A percentile compares a stretch with the other conserved stretches of the same genome.
Evolutionary conservation across 2,113 vertebrate species (phyloP).

Genomic region (Butorides virescens): DNA sequence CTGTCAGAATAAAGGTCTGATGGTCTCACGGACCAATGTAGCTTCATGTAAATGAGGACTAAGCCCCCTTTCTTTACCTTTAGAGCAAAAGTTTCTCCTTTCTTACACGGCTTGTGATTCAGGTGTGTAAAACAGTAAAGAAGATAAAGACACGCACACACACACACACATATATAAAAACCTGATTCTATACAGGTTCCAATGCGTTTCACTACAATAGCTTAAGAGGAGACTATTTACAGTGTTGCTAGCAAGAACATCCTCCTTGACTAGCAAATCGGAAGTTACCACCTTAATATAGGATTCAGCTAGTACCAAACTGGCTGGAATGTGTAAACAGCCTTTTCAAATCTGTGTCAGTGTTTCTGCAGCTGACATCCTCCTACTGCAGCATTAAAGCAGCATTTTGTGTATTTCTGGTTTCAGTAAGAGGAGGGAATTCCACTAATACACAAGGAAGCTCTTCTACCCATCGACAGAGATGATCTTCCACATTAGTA

Average conservation of each 20-base stretch:
- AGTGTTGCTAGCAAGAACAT: not conserved
- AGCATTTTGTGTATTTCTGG: not conserved
- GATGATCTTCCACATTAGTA: conserved; percentile 12
- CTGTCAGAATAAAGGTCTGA: not conserved
- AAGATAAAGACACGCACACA: not conserved
- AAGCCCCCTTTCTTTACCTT: not conserved
- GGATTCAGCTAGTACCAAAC: not conserved
- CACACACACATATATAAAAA: not conserved
- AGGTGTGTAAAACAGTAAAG: not conserved
- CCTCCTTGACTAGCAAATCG: not conserved
- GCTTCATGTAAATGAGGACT: not conserved
- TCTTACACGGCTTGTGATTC: not conserved
- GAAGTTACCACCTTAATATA: not conserved
- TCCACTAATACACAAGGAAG: not conserved
- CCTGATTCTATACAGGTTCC: not conserved
- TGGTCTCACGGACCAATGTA: not conserved
- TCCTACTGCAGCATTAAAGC: not conserved
- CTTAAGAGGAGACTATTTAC: not conserved
- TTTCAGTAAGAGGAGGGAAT: not conserved
- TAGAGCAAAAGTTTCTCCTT: not conserved
- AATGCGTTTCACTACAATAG: not conserved
- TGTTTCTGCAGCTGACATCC: not conserved
- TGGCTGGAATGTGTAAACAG: not conserved
- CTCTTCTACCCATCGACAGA: not conserved
- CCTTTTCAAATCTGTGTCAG: not conserved